Evolutionary conservation across 2,113 vertebrate genomes (phyloP), one percentile per base, ranked within the genome.

Genomic region (Gobiocypris rarus): DNA sequence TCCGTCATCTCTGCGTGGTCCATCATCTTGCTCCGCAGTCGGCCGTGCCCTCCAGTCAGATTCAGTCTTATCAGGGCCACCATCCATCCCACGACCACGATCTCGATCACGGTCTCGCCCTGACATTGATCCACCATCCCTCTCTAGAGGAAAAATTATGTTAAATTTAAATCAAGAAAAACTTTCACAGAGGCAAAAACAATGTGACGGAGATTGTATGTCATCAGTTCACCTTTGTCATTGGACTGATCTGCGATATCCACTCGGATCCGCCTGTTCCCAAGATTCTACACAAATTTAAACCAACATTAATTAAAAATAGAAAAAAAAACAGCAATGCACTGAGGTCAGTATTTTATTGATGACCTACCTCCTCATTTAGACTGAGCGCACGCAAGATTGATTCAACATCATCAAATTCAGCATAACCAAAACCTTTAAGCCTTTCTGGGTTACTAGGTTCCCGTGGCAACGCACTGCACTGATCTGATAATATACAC

Each of bases 401-500:
- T 52, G 97, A 99, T 2, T 99, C 98, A 9, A 99, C 94, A 69
- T 99, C 97, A 38, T 98, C 97, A 80, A 98, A 99, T 83, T 99
- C 97, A 0, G 97, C 98, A 0, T 99, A 99, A n/a, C 98, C 98
- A 71, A 99, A 99, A 5, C 98, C 98, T 94, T 99, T 99, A 91
- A 98, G 96, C 83, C 96, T 94, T 89, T 99, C 97, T 0, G 97
- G 97, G 89, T 98, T 97, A 91, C 89, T 98, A 38, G 96, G 96
- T 87, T 99, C 98, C 86, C 97, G 94, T 0, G 97, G 98, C 91
- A 99, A 81, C 97, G 96, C 75, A 99, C 98, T 0, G 96, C 97
- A 75, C 34, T 99, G 92, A 99, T 98, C 97, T 99, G 73, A 76
- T 3, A 81, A 52, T 31, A 75, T 11, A 38, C 5, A 56, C 5